Base-by-base conservation (phyloP, 2,797 vertebrate species). In the Distichodus sexfasciatus region DNA sequence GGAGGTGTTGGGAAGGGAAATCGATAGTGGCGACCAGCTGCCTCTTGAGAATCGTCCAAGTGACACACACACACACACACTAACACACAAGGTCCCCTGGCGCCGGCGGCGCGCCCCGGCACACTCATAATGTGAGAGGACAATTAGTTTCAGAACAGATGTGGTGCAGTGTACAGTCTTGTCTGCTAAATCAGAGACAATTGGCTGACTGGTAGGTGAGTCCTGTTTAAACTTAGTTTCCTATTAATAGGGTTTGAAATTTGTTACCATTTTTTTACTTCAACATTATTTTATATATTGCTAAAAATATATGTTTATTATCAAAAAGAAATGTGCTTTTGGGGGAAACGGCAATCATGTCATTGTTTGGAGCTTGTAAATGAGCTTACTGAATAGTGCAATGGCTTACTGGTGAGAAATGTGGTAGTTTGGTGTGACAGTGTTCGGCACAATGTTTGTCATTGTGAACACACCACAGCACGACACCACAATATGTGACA, bases 1-100 rank as follows among this genome's bases (percentile, higher is more conserved):
- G 54, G 43, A 67, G 29, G 50, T 75, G 60, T 55, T 78, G 41
- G 61, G 21, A 60, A 62, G 64, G 47, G 31, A 75, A 75, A 72
- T 72, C 62, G 40, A 55, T 61, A 64, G 6, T 48, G 58, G 40
- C n/a, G 40, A 17, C 2, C 47, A 71, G 33, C 47, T 60, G 61
- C 46, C 47, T 38, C 33, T 2, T 61, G 50, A 62, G 26, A 55
- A 61, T 17, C 14, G 3, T 21, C n/a, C 41, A 24, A 54, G 55
- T 51, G 40, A 33, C 47, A 21, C 4, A 1, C 44, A n/a, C 59
- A 50, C 64, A 76, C n/a, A n/a, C n/a, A n/a, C n/a, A n/a, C n/a
- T n/a, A n/a, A 1, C 44, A n/a, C 59, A 50, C 64, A 76, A 48
- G 35, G 19, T 53, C 23, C 9, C 35, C 35, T 14, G 26, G 50